A percentile compares a stretch with the other conserved stretches of the same genome.
phyloP scores from a whole-genome alignment of 64 coral and sea anemone genomes.

The Stichodactyla helianthus region DNA sequence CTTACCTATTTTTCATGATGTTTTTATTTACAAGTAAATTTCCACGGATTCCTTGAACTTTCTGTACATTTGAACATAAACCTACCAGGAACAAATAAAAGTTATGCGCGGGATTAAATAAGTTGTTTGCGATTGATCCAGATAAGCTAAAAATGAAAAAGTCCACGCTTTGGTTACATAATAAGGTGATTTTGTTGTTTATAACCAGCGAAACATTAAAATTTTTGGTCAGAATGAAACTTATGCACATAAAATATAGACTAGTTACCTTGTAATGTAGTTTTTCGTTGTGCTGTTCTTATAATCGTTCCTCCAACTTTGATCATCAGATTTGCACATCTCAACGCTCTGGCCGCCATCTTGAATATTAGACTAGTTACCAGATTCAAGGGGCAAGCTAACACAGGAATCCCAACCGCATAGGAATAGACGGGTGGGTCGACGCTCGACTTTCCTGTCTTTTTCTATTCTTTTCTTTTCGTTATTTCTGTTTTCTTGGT shows the following conservation, averaged over 20 bases:
- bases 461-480: background rate
- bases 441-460: background rate
- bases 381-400: background rate
- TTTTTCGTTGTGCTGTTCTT: constrained; percentile 14
- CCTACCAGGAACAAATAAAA: background rate
- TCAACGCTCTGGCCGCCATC: constrained; percentile 59
- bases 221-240: background rate
- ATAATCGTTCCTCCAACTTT: constrained; percentile 21
- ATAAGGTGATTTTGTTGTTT: background rate
- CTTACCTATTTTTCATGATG: constrained; percentile 51
- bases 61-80: constrained; percentile 22
- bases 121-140: background rate
- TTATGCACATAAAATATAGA: background rate
- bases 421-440: background rate
- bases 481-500: background rate
- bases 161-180: no score
- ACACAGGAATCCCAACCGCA: background rate
- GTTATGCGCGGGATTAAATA: background rate
- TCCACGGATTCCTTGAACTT: constrained; percentile 53
- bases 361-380: constrained; percentile 20
- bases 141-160: no score
- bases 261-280: constrained; percentile 22
- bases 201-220: background rate
- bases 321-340: constrained; percentile 61
- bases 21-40: constrained; percentile 16